These are phyloP conservation scores for Heteractis magnifica DNA, from an alignment of 92 coral and sea anemone genomes.

Conservation along the genomic window DNA sequence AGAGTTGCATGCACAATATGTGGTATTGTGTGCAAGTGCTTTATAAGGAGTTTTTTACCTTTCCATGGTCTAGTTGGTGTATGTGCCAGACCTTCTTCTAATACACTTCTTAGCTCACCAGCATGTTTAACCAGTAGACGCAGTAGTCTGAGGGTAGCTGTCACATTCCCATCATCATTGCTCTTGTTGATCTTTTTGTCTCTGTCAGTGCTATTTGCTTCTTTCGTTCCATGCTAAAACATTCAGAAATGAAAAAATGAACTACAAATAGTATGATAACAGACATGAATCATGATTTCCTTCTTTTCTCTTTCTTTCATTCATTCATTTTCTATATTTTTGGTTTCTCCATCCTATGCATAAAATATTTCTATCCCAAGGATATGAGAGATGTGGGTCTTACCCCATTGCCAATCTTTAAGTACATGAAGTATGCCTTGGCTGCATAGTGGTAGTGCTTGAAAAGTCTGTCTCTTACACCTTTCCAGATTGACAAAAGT, in stretches of 20 bases:
- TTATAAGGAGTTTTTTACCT: background rate
- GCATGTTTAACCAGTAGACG: constrained; percentile 97
- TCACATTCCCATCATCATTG: constrained; percentile 93
- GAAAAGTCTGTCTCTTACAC: constrained; percentile 85
- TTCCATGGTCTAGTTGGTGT: constrained; percentile 99
- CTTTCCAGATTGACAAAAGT: constrained; percentile 86
- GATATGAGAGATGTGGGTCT: background rate
- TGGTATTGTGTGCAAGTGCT: too few species aligned
- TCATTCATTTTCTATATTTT: background rate
- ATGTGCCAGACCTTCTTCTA: constrained; percentile 81
- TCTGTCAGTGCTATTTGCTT: constrained; percentile 21
- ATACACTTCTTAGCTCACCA: constrained; percentile 81
- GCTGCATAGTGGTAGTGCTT: constrained; percentile 97
- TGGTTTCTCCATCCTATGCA: too few species aligned
- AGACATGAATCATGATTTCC: too few species aligned
- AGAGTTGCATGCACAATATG: too few species aligned
- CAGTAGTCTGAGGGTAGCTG: constrained; percentile 93
- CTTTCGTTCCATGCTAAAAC: constrained; percentile 16
- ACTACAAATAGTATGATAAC: background rate
- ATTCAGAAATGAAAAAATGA: background rate
- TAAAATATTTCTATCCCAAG: background rate
- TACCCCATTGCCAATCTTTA: constrained; percentile 84
- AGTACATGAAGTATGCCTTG: constrained; percentile 96
- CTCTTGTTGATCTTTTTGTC: constrained; percentile 47
- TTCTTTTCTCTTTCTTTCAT: background rate